phyloP scores from a whole-genome alignment of 2,888 invertebrate genomes.

The Polyploca ridens region DNA sequence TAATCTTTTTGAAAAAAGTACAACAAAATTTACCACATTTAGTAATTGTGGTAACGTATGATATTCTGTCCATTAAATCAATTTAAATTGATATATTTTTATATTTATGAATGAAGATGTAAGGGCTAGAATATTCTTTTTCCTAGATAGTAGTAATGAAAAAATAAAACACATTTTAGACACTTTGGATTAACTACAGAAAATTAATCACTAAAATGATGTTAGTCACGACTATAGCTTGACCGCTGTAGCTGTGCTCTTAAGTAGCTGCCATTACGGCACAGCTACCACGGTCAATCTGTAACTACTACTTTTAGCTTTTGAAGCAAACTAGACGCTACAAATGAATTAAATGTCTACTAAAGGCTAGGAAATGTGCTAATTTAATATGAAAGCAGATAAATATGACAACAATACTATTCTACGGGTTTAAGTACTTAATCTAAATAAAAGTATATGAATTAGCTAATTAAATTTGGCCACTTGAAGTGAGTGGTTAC shows the following conservation, averaged over 20 bases:
- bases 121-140: background rate
- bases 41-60: no score
- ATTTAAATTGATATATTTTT: no score
- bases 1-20: no score
- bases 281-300: no score
- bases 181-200: background rate
- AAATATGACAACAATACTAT: background rate
- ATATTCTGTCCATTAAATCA: no score
- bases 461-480: slow-evolving; percentile 29
- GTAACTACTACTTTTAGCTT: slow-evolving; percentile 25
- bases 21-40: no score
- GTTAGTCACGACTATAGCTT: slow-evolving; percentile 45
- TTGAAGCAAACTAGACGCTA: background rate
- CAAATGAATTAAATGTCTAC: background rate
- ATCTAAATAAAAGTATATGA: background rate
- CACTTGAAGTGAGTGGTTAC: background rate
- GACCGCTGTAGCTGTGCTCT: no score
- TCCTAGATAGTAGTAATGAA: background rate
- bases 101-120: background rate
- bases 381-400: background rate
- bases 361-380: background rate
- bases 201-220: slow-evolving; percentile 14
- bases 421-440: background rate
- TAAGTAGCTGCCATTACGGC: no score
- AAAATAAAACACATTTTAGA: background rate